These are phyloP conservation scores for Isichthys henryi DNA, from an alignment of 2,113 vertebrate species.

Conservation along the genomic window DNA sequence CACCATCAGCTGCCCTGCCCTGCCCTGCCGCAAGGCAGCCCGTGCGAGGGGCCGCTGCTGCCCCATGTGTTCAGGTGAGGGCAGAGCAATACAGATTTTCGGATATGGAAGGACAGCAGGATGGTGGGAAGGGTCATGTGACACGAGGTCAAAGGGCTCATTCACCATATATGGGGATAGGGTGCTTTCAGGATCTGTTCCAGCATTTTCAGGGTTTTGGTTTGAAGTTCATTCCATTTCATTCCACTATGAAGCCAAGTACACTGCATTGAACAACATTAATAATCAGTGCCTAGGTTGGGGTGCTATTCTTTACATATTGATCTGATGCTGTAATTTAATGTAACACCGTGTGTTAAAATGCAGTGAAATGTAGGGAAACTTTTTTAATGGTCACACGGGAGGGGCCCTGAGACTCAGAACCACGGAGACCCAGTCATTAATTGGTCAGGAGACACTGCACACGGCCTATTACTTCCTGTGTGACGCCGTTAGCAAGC, in stretches of 20 bases:
- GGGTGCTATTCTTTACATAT: background rate
- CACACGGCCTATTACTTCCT: background rate
- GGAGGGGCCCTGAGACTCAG: background rate
- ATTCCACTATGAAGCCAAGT: background rate
- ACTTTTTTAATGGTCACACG: background rate
- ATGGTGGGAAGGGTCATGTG: background rate
- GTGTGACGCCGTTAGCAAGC: background rate
- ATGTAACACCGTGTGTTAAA: background rate
- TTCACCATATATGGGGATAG: background rate
- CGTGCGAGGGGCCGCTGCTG: constrained; percentile 79
- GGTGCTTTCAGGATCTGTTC: background rate
- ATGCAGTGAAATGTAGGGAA: background rate
- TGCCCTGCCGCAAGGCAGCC: constrained; percentile 70
- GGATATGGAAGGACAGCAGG: background rate
- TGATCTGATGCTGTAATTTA: background rate
- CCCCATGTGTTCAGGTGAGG: constrained; percentile 75
- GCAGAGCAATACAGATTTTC: background rate
- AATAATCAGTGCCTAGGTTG: background rate
- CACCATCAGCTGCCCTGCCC: constrained; percentile 77
- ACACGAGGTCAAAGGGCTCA: background rate
- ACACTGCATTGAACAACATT: background rate
- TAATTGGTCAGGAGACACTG: background rate
- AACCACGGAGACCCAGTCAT: background rate
- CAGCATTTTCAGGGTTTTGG: background rate
- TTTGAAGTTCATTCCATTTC: background rate